These are phyloP conservation scores for Sericinus montela DNA, from an alignment of 2,888 invertebrate genomes.

Conservation along the genomic window DNA sequence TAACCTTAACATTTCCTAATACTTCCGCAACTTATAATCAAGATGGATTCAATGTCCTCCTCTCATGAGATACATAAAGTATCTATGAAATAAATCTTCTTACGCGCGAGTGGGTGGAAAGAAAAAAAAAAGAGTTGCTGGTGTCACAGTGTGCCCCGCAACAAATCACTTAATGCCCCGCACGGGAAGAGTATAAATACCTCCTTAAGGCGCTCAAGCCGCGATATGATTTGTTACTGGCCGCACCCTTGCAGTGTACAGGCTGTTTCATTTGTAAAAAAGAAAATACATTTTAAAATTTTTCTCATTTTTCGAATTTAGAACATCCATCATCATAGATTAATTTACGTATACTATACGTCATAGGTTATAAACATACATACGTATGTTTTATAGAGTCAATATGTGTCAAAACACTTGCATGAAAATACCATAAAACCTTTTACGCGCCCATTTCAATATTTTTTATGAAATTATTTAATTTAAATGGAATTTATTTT, in stretches of 20 bases:
- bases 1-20: too few species aligned
- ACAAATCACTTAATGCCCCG: slow-evolving; percentile 54
- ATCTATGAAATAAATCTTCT: slow-evolving; percentile 22
- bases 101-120: neutral
- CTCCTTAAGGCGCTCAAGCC: slow-evolving; percentile 41
- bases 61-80: slow-evolving; percentile 19
- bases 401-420: too few species aligned
- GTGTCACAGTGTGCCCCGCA: slow-evolving; percentile 15
- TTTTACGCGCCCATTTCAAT: too few species aligned
- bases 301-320: neutral
- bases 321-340: too few species aligned
- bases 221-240: slow-evolving; percentile 49
- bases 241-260: slow-evolving; percentile 33
- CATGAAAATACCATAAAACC: too few species aligned
- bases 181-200: slow-evolving; percentile 32
- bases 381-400: too few species aligned
- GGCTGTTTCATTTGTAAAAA: too few species aligned
- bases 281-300: too few species aligned
- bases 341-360: too few species aligned
- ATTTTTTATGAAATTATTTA: too few species aligned
- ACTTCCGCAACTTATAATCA: slow-evolving; percentile 11
- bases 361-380: too few species aligned
- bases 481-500: too few species aligned
- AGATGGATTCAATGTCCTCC: slow-evolving; percentile 1
- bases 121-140: slow-evolving; percentile 17